Base-by-base conservation (phyloP, 2,113 vertebrate species). In the Bos javanicus region DNA sequence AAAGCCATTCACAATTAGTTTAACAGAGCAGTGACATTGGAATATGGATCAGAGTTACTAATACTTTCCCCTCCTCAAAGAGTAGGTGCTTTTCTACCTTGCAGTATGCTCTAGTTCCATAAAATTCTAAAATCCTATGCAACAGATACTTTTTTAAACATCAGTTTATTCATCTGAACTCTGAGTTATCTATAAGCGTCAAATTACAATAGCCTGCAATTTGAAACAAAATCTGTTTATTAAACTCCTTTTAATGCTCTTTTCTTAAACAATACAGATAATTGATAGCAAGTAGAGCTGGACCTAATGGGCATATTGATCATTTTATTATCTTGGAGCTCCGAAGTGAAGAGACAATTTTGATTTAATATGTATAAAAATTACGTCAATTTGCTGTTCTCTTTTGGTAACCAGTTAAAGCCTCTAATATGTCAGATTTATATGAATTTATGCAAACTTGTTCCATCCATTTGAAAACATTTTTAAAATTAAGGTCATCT, bases 401-500 rank as follows among this genome's bases (percentile, higher is more conserved):
- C 86, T 85, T 95, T 91, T 91, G 71, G 67, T 89, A 95, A 89
- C 60, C 89, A 50, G 76, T 80, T 87, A 96, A 97, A 96, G 67
- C 36, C 94, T 36, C 59, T 94, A 78, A 96, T 86, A 84, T 46
- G 33, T 13, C 91, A 96, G 94, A 98, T 90, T 97, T 87, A 83
- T 87, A 91, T 97, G 83, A 97, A 96, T 95, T 93, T 89, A 96
- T 30, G 81, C 43, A 94, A 88, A 52, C 28, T 97, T 89, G 96
- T 91, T 67, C 84, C 57, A 78, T 36, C 74, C 94, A 71, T 74
- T 96, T 94, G 74, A 96, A 90, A 98, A 95, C 46, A 82, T 91
- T 94, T 97, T 94, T 93, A 21, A 97, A 98, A 96, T 94, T 96
- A 97, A 97, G 92, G 86, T 97, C 93, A 97, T 90, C 60, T 93